Base-by-base conservation (phyloP, 2,888 invertebrate species). In the Eumerus sabulonum region DNA sequence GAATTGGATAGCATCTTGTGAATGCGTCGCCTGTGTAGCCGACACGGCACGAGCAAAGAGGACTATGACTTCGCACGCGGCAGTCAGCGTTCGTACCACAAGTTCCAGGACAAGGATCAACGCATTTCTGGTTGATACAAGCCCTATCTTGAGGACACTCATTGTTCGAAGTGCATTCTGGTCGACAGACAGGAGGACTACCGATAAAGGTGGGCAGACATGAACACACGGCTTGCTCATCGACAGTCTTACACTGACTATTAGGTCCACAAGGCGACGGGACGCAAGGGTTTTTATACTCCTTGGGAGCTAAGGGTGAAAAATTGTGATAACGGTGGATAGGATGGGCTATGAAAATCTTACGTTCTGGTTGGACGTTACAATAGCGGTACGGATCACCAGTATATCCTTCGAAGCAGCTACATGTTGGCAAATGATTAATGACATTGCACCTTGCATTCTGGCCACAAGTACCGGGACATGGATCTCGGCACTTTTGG, bases 331-430 rank as follows among this genome's bases (percentile, higher is more conserved):
- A 27, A 27, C n/a, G n/a, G n/a, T n/a, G n/a, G n/a, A n/a, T n/a
- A 27, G 7, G 27, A 7, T 27, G 27, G 27, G 27, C 27, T 27
- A 27, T 7, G 7, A 7, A 16, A 45, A 82, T 84, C 88, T 88
- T 88, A 88, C 88, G 86, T 87, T 87, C 85, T 85, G 82, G 83
- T 84, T 90, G 82, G 35, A 90, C 89, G 90, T 66, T 89, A 90
- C 95, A 95, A 86, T 93, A 92, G 35, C 92, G 91, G 85, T 95
- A 94, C 17, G 96, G 95, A 91, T 95, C 94, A 40, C 92, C 92
- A 11, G 89, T 90, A 74, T 89, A 91, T 44, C 90, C 90, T 83
- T 91, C 90, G 44, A 90, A 87, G 84, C 94, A 94, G 83, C 92
- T 93, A 86, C 96, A 96, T 70, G 94, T 92, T 0, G 95, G 94